Conservation (phyloP, 2,113 vertebrate species). For the Chascanopsetta lugubris region DNA sequence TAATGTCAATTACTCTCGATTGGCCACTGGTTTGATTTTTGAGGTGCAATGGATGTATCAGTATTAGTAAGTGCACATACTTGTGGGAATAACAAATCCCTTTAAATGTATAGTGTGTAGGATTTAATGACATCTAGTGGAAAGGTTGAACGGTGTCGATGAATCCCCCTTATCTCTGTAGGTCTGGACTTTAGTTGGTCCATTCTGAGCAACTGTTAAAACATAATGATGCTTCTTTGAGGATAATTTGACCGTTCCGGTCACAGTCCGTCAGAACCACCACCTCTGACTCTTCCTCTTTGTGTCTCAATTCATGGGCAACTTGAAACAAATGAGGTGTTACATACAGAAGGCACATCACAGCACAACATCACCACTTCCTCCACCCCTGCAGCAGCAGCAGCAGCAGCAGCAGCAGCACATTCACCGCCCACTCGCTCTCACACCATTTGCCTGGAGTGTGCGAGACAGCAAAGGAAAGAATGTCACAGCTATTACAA, state of each 20-base stretch:
- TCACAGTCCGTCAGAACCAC: slow-evolving; percentile 3
- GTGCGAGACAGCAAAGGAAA: slow-evolving; percentile 43
- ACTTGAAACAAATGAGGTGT: slow-evolving; percentile 35
- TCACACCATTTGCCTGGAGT: slow-evolving; percentile 54
- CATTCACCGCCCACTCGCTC: slow-evolving; percentile 32
- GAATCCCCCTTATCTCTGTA: too few relatives aligned
- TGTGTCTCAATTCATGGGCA: slow-evolving; percentile 20
- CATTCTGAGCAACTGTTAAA: too few relatives aligned
- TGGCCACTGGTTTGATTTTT: not conserved
- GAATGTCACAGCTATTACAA: slow-evolving; percentile 73
- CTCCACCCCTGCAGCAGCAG: not conserved
- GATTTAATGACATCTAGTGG: too few relatives aligned
- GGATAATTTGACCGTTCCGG: too few relatives aligned
- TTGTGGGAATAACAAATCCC: too few relatives aligned
- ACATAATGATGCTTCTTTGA: too few relatives aligned
- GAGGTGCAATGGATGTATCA: too few relatives aligned
- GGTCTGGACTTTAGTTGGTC: too few relatives aligned
- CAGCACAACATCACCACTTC: slow-evolving; percentile 10
- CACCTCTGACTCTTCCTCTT: slow-evolving; percentile 7
- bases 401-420: slow-evolving; percentile 13
- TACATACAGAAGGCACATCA: slow-evolving; percentile 41
- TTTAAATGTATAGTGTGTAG: too few relatives aligned
- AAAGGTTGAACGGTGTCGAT: too few relatives aligned
- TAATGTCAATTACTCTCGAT: too few relatives aligned
- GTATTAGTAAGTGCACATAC: not conserved